Evolutionary conservation across 1,140 invertebrate genomes (phyloP), one percentile per base, ranked within the genome.

Genomic region (Brachionus angularis): DNA sequence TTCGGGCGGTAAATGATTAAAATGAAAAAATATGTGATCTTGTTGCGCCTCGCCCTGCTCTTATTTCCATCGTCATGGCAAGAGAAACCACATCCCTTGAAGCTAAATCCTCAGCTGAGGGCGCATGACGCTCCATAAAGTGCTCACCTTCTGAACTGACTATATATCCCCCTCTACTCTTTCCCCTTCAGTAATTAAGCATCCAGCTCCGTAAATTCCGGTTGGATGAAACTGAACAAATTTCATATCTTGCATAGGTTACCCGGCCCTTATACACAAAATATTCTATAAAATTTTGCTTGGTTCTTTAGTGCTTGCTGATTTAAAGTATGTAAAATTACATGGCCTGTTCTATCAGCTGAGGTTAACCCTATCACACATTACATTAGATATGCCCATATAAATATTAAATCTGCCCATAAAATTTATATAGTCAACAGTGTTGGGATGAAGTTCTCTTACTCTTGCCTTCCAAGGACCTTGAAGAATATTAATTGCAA

Each of bases 151-250:
- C 88, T 50, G 87, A 87, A 82, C 98, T 99, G 27, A 97, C 85
- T 1, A 99, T 84, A 80, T 88, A 96, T 7, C 94, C 96, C 96
- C 96, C 84, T 98, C 96, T 61, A 94, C 94, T 52, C 80, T 75
- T 16, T 76, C 83, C 52, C 85, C 96, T 82, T 99, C 96, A 1
- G 96, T 99, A 71, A 99, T 97, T 12, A 99, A 85, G 78, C 94
- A 96, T 2, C 96, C 96, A 71, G 92, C 93, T 1, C 94, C 94
- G 80, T 98, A 98, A 76, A 98, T 96, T 87, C 94, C 95, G 69
- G 96, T 98, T 0, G 96, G 96, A 83, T 99, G 96, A 81, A 99
- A 99, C 82, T 99, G 96, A 27, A 99, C 89, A 80, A 99, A 99
- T 81, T 99, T 96, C 84, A 98, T 86, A 84, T 99, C 96, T 82